Base-by-base conservation (phyloP, 2,888 invertebrate species). In the Apocheima hispidaria region DNA sequence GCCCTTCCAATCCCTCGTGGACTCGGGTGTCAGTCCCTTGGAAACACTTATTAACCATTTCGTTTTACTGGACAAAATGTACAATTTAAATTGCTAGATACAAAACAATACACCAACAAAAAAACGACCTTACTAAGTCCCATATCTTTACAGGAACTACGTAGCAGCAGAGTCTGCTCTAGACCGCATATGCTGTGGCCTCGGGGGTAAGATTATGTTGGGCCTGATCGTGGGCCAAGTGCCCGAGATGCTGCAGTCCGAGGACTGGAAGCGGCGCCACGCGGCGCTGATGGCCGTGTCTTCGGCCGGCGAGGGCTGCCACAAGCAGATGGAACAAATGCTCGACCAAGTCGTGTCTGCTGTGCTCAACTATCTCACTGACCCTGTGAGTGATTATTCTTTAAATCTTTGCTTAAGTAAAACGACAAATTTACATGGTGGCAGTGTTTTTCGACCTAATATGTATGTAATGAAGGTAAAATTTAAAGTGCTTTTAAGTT, bases 201-300 rank as follows among this genome's bases (percentile, higher is more conserved):
- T 99, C 40, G 99, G 99, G 65, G 98, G 98, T 41, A 95, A 94
- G 93, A 96, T 97, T 0, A 96, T 99, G 92, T 92, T 99, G 65
- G 97, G 97, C 0, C 95, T 97, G 75, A 97, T 99, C 57, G 96
- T 98, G 68, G 94, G 94, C 49, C 96, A 95, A 77, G 95, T 99
- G 68, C 98, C 98, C 0, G 93, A 94, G 35, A 98, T 99, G 99
- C 92, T 99, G 74, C 94, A 94, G 46, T 96, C 96, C 69, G 93
- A 94, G 10, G 96, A 97, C 79, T 98, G 98, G 98, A 96, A 96
- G 74, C 96, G 96, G 71, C 94, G 97, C n/a, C 98, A 99, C 88
- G 99, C 99, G 40, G 99, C 98, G 2, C 94, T 99, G 35, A 99
- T 99, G 99, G 99, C 99, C 0, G 96, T 99, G 46, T 99, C 99